Evolutionary conservation across 2,797 vertebrate genomes (phyloP).

Genomic region (Poecilia velifera): DNA sequence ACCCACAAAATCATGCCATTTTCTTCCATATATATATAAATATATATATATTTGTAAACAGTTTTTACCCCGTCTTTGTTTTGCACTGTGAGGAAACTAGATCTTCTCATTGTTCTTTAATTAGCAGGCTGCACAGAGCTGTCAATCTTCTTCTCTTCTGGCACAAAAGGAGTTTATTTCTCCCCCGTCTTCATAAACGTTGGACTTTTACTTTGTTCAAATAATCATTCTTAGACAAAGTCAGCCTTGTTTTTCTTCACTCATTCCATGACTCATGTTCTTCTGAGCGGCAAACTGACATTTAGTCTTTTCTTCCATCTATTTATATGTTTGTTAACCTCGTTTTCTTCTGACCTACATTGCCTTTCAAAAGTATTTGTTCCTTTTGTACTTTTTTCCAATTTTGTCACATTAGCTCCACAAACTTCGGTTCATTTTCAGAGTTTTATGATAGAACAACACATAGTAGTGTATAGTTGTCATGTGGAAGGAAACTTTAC

Average conservation of each 20-base stretch:
- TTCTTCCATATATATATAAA: not conserved
- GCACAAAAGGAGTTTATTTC: not conserved
- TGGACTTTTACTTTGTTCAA: not conserved
- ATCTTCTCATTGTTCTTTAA: conserved; percentile 2
- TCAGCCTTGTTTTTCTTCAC: not conserved
- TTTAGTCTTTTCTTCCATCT: not conserved
- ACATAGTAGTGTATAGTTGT: not conserved
- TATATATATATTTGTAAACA: not conserved
- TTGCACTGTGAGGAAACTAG: not conserved
- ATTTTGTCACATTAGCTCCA: not conserved
- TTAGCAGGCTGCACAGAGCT: not conserved
- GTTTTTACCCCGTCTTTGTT: not conserved
- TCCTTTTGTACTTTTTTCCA: not conserved
- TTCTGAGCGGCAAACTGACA: conserved; percentile 4
- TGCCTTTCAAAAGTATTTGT: not conserved
- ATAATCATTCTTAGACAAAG: not conserved
- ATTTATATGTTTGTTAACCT: not conserved
- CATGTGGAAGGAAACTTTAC: not conserved
- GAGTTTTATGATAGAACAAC: not conserved
- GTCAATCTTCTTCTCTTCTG: not conserved
- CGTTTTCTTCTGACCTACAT: not conserved
- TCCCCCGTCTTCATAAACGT: not conserved
- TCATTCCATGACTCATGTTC: conserved; percentile 12
- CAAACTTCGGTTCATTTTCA: not conserved
- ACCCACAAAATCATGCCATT: not conserved